Base-by-base conservation (phyloP, 2,113 vertebrate species). In the Chloropsis hardwickii region DNA sequence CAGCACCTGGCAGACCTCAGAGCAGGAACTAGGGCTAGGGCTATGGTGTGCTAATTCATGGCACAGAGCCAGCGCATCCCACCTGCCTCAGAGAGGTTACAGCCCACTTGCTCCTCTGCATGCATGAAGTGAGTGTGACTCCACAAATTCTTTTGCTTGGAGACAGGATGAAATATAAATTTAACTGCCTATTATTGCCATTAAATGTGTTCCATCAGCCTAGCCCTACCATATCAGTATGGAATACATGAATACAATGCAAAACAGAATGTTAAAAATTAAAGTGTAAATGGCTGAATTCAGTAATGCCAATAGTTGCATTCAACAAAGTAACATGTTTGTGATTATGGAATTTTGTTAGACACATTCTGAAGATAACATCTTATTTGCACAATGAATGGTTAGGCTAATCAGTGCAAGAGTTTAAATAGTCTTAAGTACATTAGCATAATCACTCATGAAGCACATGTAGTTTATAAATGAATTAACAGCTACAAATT, bases 291-390 rank as follows among this genome's bases (percentile, higher is more conserved):
- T n/a, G 70, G 47, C 65, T 94, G 86, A 93, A 96, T 90, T 92
- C 95, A 88, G 76, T 92, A 94, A 92, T 79, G 53, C 87, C 42
- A 87, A 37, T n/a, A 95, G 77, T 39, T 83, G 81, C 39, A 60
- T 71, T 94, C 90, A 95, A 65, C 67, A 91, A 94, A 94, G 92
- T 61, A 91, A 69, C 74, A 74, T 92, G 61, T 72, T 92, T 90
- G 92, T 91, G 94, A 97, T 95, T 95, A 95, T 77, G 57, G 92
- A 93, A 85, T 86, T 97, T 93, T 94, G 73, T 80, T 81, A 94
- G 94, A 92, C 66, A 77, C 72, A 67, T 88, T 95, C 95, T 94
- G 87, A 95, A 97, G 97, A 95, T 94, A 97, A 91, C 82, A 91
- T 95, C 95, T 96, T 94, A 95, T 95, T 97, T 95, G 81, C 72